phyloP scores from a whole-genome alignment of 1,140 invertebrate species.

The Nephila pilipes region DNA sequence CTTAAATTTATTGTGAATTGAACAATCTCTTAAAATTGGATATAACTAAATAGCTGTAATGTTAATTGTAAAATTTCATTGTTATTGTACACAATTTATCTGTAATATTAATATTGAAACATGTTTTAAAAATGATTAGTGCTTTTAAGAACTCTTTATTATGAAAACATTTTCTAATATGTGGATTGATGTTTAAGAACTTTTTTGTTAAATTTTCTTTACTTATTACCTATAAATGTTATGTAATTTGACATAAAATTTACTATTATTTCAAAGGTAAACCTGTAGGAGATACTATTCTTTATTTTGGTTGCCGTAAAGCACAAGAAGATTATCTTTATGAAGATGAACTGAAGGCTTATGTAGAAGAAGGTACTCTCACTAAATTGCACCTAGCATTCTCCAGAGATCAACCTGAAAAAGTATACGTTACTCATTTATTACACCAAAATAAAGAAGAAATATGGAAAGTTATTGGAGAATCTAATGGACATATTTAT shows the following conservation, averaged over 20 bases:
- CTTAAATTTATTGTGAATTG: no score
- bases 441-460: constrained; percentile 93
- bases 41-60: no score
- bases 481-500: constrained; percentile 95
- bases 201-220: no score
- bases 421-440: constrained; percentile 97
- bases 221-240: no score
- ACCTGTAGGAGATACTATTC: constrained; percentile 94
- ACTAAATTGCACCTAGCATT: constrained; percentile 93
- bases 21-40: no score
- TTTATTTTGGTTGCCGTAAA: constrained; percentile 98
- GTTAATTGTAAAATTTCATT: no score
- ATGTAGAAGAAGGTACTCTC: constrained; percentile 87
- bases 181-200: no score
- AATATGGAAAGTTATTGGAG: constrained; percentile 95
- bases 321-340: constrained; percentile 96
- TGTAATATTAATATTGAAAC: no score
- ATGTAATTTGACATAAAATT: neutral
- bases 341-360: constrained; percentile 93
- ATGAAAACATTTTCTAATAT: no score
- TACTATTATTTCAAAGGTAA: constrained; percentile 83
- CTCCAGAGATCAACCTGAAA: constrained; percentile 94
- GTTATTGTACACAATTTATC: no score
- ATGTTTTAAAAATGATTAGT: no score
- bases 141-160: no score